Base-by-base conservation (phyloP, 2,797 vertebrate species). In the Myotis planiceps region DNA sequence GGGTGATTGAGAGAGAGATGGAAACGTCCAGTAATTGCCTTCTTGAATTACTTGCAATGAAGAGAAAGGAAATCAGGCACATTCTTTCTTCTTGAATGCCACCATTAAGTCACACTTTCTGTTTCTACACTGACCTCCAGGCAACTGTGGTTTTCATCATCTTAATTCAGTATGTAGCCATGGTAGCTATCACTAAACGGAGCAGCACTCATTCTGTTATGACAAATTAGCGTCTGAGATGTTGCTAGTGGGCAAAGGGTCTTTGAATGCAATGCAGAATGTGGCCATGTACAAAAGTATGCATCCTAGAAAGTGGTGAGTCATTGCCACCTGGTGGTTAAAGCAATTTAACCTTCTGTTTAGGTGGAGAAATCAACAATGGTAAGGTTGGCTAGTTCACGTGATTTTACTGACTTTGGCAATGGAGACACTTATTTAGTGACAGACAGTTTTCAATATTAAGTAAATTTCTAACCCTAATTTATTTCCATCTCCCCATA, bases 301-400 rank as follows among this genome's bases (percentile, higher is more conserved):
- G 29, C 2, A 39, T 68, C n/a, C 75, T 68, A 8, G 94, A 93
- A 85, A 88, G 87, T 96, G 95, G 96, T 96, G 92, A 97, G 84
- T 95, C 97, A 88, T 97, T 97, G 97, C 97, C 97, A 96, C 74
- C 97, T 97, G 97, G 92, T 97, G 97, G 97, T 85, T 94, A 85
- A 88, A 94, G 78, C 2, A 3, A 68, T 86, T 97, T 95, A 89
- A 91, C 93, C 93, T 94, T 72, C 42, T 69, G 0, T 15, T 5
- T 4, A 60, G 79, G 88, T 84, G 82, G 86, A 88, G 49, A 69
- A 72, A 80, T 71, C 13, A 65, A 39, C 23, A 16, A 9, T 23
- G 72, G 16, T 25, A 6, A 4, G 39, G 29, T 58, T 66, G 34
- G 39, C 27, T 75, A 49, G 53, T 92, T 84, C 55, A 29, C 5